Evolutionary conservation across 2,113 vertebrate genomes (phyloP), one percentile per base, ranked within the genome.

Genomic region (Gambusia holbrooki): DNA sequence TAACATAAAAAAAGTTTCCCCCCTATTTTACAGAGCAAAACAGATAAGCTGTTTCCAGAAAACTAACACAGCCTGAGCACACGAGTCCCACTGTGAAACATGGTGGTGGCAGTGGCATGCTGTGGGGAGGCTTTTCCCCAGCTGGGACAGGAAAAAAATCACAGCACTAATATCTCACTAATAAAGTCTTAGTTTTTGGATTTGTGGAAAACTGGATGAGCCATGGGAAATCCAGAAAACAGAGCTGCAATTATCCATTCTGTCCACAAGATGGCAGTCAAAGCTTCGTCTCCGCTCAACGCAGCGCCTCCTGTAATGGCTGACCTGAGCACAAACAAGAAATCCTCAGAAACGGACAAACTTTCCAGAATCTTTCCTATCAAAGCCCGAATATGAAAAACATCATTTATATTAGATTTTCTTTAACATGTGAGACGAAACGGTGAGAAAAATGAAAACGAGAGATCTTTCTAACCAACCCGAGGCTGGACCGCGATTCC

Each of bases 251-350:
- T 82, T 87, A 62, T 58, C 28, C 37, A 8, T 0, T 2, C 12
- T 80, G 19, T 15, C 30, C 92, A 91, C 87, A 78, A 85, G 92
- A 66, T 84, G 91, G 81, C 73, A 90, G 85, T 28, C 65, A 68
- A 83, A 66, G 58, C 82, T 76, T 66, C 28, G 66, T 28, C 15
- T 65, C 17, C 80, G 45, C 2, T 40, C 32, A 28, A 37, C 51
- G 30, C 19, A n/a, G 37, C 27, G 11, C 61, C 35, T 71, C 37
- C 30, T 71, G 27, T 25, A 4, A 37, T 28, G 65, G 9, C 64
- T 45, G 48, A 10, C 48, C 66, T 32, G 15, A 66, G 12, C 66
- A 69, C 27, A 19, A 74, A 62, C 27, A 68, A 13, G 33, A 27
- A 37, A 15, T 15, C n/a, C 37, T 10, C 0, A 28, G 35, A 74